Conservation (phyloP, 2,113 vertebrate species). For the Phycodurus eques region DNA sequence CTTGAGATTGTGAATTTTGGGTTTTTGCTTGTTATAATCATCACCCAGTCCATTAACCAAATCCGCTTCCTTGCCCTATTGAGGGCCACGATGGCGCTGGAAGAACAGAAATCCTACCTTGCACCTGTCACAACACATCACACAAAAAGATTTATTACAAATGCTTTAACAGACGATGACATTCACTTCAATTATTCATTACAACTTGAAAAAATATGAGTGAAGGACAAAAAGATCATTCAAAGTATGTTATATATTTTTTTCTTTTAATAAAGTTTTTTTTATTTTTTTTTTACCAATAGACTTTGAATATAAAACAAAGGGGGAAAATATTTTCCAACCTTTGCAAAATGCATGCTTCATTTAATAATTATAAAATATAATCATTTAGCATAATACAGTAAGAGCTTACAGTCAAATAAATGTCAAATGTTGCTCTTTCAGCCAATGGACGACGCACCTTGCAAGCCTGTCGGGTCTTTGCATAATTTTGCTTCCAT, state of each 20-base stretch:
- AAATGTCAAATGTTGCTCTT: not conserved
- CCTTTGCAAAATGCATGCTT: constrained; percentile 34
- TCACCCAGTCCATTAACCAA: not conserved
- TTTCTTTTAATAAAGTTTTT: not conserved
- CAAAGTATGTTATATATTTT: constrained; percentile 14
- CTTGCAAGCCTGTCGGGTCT: constrained; percentile 6
- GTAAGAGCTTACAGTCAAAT: not conserved
- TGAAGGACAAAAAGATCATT: not conserved
- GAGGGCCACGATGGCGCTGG: not conserved
- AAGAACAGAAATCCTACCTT: not conserved
- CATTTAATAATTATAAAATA: constrained; percentile 26
- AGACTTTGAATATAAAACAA: constrained; percentile 9
- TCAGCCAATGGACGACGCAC: constrained; percentile 21
- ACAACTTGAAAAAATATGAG: constrained; percentile 5
- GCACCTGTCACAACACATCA: constrained; percentile 26
- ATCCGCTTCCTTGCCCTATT: not conserved
- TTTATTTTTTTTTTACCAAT: not conserved
- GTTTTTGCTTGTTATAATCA: too few relatives aligned
- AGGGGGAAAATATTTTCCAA: constrained; percentile 20
- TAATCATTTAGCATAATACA: constrained; percentile 15
- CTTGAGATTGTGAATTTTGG: too few relatives aligned
- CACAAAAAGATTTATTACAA: constrained; percentile 48
- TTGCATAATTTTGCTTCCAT: constrained; percentile 54
- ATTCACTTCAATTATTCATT: constrained; percentile 42
- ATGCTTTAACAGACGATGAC: constrained; percentile 49